Evolutionary conservation across 2,888 invertebrate genomes (phyloP), one percentile per base, ranked within the genome.

Genomic region (Cryptocheilus praepositus): DNA sequence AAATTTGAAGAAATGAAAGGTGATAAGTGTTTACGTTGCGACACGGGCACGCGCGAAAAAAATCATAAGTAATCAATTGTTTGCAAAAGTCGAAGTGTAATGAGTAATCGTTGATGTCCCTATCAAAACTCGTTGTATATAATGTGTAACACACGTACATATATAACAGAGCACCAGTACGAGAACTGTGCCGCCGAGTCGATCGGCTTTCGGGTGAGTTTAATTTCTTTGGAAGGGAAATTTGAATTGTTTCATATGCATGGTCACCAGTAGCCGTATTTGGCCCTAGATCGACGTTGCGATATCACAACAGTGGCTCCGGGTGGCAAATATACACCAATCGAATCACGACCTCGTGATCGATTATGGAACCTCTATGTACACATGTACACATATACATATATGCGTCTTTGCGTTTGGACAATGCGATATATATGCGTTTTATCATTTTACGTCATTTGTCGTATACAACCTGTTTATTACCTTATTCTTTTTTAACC

Each of bases 381-480:
- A 52, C 65, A 51, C 69, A 55, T 60, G 56, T 55, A 21, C 22
- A 58, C 63, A 60, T 63, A 53, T 36, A 57, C 21, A 69, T 67
- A 52, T 58, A 54, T 62, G 66, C 65, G 58, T 62, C 63, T 68
- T 59, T 71, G 56, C 61, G 62, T 72, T 46, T 57, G 59, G 67
- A 67, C 58, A 61, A 70, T 74, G 60, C 67, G 71, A 52, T 51
- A 74, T 51, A 74, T 73, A 70, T 73, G 77, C 78, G 76, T 76
- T 79, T 76, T 73, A 80, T 79, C 79, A 81, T 81, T 82, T 82
- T 81, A 82, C 83, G 87, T 88, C 85, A 86, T 83, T 84, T 80
- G 88, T 88, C 87, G 77, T 82, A 87, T 86, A 87, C 85, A 86
- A 87, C 86, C 86, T 88, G 87, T 85, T 81, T 81, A 36, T 36